Evolutionary conservation across 1,140 invertebrate species (phyloP).

Genomic region (Sitobion miscanthi): DNA sequence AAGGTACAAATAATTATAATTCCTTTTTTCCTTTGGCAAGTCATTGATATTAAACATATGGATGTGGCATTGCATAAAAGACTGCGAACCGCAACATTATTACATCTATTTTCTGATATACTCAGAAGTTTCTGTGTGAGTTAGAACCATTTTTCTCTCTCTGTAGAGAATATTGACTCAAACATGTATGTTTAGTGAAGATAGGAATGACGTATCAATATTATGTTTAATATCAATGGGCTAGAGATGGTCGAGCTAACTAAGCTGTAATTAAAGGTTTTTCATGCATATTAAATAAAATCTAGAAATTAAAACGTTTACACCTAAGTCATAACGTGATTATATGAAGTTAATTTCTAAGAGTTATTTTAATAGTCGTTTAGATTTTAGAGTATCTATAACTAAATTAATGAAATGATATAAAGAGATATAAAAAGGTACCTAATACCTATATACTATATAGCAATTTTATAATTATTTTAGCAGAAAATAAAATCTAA

Average conservation of each 20-base stretch:
- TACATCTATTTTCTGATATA: background rate
- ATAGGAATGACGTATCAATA: too few relatives aligned
- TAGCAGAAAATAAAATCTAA: constrained; percentile 13
- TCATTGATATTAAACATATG: background rate
- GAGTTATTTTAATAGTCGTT: background rate
- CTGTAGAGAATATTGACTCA: background rate
- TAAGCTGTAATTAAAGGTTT: background rate
- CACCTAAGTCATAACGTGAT: background rate
- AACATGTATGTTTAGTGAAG: background rate
- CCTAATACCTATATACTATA: background rate
- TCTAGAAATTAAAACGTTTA: background rate
- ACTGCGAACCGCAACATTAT: background rate
- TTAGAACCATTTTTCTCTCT: background rate
- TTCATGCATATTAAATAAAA: background rate
- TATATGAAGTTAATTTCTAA: background rate
- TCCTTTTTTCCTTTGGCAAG: background rate
- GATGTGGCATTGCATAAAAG: background rate
- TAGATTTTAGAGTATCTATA: background rate
- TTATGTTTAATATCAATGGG: background rate
- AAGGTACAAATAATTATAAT: too few relatives aligned
- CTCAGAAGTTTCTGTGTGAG: background rate
- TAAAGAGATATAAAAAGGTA: background rate
- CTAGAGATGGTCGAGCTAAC: background rate
- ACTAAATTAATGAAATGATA: background rate
- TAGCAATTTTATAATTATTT: constrained; percentile 31